phyloP scores from a whole-genome alignment of 2,888 invertebrate species.

The Hymenopus coronatus region DNA sequence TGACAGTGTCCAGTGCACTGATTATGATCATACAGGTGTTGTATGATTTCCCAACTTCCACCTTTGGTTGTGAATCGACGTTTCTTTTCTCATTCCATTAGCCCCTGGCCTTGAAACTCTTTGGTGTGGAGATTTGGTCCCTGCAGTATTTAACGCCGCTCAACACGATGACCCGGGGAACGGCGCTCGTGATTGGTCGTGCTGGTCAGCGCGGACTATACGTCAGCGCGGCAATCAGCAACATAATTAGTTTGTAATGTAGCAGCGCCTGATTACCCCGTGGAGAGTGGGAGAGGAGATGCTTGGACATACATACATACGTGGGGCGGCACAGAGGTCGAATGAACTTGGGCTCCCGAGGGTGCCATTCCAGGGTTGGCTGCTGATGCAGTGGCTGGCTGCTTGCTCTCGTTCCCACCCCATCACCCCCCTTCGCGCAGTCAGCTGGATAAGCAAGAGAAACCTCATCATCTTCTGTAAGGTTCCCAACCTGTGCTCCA shows the following conservation, averaged over 20 bases:
- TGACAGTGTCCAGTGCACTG: too few relatives aligned
- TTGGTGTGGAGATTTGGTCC: neutral
- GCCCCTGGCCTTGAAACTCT: neutral
- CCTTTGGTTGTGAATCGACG: too few relatives aligned
- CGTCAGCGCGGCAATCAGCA: constrained; percentile 34
- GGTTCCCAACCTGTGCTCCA: neutral
- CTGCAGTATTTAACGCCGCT: neutral
- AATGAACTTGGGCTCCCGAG: constrained; percentile 21
- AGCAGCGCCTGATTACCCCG: constrained; percentile 32
- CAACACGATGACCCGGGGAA: neutral
- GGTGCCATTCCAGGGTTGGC: constrained; percentile 17
- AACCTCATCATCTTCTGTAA: neutral
- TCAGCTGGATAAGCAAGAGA: neutral
- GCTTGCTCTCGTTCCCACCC: neutral
- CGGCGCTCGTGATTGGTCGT: neutral
- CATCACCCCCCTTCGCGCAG: neutral
- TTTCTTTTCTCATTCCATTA: neutral
- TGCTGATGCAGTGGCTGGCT: constrained; percentile 5
- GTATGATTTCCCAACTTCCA: too few relatives aligned
- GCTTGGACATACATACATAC: neutral
- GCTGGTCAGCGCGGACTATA: constrained; percentile 16
- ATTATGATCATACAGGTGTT: too few relatives aligned
- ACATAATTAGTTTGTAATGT: constrained; percentile 35
- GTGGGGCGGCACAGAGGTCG: constrained; percentile 6
- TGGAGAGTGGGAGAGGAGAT: constrained; percentile 21